phyloP scores from a whole-genome alignment of 2,797 vertebrate species.

The Mastacembelus armatus region DNA sequence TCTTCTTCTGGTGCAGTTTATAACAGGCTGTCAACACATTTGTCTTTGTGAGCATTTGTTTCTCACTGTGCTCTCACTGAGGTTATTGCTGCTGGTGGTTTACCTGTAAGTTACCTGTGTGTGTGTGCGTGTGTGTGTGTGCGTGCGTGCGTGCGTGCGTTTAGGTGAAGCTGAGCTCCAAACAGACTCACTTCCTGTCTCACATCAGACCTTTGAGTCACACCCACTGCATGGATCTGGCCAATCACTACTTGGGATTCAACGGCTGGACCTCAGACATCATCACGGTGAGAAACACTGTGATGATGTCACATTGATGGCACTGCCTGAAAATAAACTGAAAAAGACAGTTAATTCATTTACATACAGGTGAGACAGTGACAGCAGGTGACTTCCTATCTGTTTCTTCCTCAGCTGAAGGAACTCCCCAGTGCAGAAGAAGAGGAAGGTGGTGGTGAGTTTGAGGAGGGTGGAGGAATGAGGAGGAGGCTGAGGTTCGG shows the following conservation, averaged over 20 bases:
- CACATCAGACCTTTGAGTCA: conserved; percentile 76
- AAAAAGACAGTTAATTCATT: too few species aligned
- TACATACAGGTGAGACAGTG: neutral
- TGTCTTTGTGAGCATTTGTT: too few species aligned
- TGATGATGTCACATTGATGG: too few species aligned
- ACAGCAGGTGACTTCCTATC: conserved; percentile 6
- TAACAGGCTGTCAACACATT: too few species aligned
- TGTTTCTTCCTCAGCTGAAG: conserved; percentile 80
- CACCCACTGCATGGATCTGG: conserved; percentile 86
- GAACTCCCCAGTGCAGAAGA: conserved; percentile 73
- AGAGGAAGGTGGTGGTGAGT: conserved; percentile 38
- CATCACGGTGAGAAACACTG: conserved; percentile 81
- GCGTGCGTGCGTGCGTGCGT: conserved; percentile 1
- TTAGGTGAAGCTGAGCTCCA: conserved; percentile 86
- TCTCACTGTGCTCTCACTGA: too few species aligned
- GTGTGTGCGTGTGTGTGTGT: conserved; percentile 3
- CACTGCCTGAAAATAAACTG: too few species aligned
- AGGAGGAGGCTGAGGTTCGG: conserved; percentile 77
- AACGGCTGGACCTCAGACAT: conserved; percentile 88
- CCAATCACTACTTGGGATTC: conserved; percentile 90
- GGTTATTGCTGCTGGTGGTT: neutral
- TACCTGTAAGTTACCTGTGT: neutral
- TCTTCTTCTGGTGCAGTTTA: neutral
- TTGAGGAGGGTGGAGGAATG: conserved; percentile 14
- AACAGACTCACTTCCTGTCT: conserved; percentile 62